Evolutionary conservation across 2,113 vertebrate genomes (phyloP), one percentile per base, ranked within the genome.

Genomic region (Limanda limanda): DNA sequence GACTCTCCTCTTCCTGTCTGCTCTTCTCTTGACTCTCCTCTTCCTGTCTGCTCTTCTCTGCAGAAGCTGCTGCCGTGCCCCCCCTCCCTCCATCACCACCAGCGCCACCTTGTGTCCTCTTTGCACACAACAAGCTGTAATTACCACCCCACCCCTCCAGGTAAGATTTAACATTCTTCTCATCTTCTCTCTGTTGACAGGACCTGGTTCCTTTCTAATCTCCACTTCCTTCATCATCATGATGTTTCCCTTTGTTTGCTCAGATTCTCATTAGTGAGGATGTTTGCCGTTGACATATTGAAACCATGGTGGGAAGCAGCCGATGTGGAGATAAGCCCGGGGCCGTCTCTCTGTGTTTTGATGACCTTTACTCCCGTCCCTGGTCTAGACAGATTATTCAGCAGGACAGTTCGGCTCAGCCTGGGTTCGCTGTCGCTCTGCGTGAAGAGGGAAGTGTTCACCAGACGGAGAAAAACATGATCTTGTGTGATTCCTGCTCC

Each of bases 361-460:
- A 21, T 88, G 85, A 85, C 84, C 82, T 84, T 57, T 87, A 68
- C 59, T 84, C 78, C 86, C 80, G 81, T 74, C 71, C 60, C 76
- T 20, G 1, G 83, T 90, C 90, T 88, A 91, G 88, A 91, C 86
- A 18, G 68, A 84, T 82, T 83, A 68, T 82, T 78, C 84, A 1
- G 59, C 3, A 20, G 56, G 62, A 78, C 24, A n/a, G 25, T 35
- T 4, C 13, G 2, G 73, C 66, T 82, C 73, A 62, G 31, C 51
- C 31, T 0, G 55, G 56, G 79, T 45, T 35, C 12, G 51, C 13
- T 78, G 60, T 56, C 12, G 40, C 40, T 42, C 11, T 13, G 20
- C 24, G 18, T 27, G 51, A 47, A 17, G 45, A 47, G 10, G 3
- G 4, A 37, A 42, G 5, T 71, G 56, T 14, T 60, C 23, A 25